phyloP scores from a whole-genome alignment of 2,888 invertebrate genomes.

The Drosophila nr. fundita region DNA sequence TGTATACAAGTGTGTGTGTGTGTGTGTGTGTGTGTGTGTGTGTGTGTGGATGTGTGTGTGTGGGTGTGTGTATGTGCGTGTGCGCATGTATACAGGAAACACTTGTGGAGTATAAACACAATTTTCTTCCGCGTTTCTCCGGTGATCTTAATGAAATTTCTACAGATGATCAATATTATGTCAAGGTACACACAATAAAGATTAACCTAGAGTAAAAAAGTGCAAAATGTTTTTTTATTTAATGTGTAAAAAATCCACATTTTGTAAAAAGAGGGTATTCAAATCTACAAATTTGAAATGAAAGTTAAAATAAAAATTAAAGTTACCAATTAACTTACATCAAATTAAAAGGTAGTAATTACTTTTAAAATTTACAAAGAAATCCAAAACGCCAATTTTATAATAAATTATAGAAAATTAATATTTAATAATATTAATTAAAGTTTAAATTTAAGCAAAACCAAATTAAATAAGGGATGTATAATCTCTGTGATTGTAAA shows the following conservation, averaged over 20 bases:
- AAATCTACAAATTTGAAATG: neutral
- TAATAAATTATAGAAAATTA: neutral
- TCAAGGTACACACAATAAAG: neutral
- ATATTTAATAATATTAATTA: neutral
- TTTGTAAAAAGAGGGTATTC: neutral
- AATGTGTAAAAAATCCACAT: neutral
- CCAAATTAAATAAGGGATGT: neutral
- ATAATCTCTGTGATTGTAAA: neutral
- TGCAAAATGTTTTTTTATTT: neutral
- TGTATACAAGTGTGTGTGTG: neutral
- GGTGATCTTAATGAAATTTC: neutral
- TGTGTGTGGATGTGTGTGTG: neutral
- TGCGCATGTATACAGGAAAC: neutral
- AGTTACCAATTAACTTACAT: neutral
- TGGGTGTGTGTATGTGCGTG: neutral
- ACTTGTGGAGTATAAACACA: neutral
- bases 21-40: neutral
- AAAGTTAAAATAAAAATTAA: neutral
- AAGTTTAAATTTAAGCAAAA: neutral
- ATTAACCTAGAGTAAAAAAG: neutral
- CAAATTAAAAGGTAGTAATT: neutral
- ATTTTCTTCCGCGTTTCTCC: neutral
- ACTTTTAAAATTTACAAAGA: rapidly evolving
- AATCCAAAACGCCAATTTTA: neutral
- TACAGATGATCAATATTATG: neutral